Percentiles rank a stretch among this genome's conserved stretches.
phyloP scores from a whole-genome alignment of 2,113 vertebrate species.

The Zosterops lateralis region DNA sequence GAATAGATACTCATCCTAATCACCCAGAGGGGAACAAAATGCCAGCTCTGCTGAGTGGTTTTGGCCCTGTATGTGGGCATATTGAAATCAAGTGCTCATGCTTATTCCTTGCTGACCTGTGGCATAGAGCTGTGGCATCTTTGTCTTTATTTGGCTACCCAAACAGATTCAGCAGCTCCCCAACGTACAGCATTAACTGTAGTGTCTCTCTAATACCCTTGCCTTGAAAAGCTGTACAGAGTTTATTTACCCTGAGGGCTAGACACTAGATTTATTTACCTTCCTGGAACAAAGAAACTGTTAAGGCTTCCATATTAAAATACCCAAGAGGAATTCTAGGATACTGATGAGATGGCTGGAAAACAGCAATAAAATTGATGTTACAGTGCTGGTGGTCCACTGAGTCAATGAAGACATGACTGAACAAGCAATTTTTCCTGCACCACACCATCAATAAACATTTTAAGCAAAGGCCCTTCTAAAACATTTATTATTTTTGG shows the following conservation, averaged over 20 bases:
- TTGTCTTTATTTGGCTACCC: neutral
- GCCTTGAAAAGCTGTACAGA: neutral
- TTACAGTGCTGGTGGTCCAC: neutral
- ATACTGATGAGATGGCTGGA: neutral
- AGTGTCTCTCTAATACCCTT: neutral
- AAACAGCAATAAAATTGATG: neutral
- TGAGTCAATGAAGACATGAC: neutral
- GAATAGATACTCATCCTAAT: neutral
- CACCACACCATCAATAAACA: neutral
- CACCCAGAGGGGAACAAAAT: neutral
- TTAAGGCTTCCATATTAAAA: neutral
- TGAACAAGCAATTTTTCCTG: neutral
- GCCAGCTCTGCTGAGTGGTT: neutral
- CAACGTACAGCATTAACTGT: neutral
- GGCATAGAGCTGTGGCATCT: neutral
- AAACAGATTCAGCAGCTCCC: neutral
- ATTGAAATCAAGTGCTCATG: neutral
- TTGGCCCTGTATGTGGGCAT: neutral
- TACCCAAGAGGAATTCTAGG: neutral
- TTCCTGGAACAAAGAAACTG: neutral
- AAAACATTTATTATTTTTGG: neutral
- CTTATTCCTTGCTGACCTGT: neutral
- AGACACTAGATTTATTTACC: neutral
- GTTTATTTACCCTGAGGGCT: neutral
- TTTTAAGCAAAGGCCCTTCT: neutral